A percentile compares a stretch with the other conserved stretches of the same genome.
Conservation (phyloP, 1,140 invertebrate species). For the Bathynomus jamesi region DNA sequence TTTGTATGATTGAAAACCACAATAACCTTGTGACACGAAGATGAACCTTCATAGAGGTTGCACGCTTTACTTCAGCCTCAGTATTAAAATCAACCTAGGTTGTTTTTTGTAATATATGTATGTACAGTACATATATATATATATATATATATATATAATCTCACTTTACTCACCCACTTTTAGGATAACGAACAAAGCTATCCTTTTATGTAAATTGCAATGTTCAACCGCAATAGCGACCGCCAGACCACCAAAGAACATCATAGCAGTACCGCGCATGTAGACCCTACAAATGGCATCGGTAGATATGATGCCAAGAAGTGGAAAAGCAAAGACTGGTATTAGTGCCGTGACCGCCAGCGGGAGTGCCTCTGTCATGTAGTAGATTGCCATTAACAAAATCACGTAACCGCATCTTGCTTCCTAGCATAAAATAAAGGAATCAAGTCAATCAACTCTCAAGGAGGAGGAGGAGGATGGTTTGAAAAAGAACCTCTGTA, state of each 20-base stretch:
- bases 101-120: no score
- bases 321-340: conserved; percentile 71
- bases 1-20: no score
- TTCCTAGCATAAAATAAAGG: conserved; percentile 36
- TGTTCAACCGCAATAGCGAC: conserved; percentile 78
- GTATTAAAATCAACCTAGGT: no score
- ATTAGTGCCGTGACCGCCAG: conserved; percentile 71
- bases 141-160: no score
- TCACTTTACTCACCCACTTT: conserved; percentile 1
- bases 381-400: conserved; percentile 71
- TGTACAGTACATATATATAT: no score
- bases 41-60: no score
- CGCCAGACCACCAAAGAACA: conserved; percentile 62
- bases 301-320: conserved; percentile 48
- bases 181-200: conserved; percentile 53
- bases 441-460: no score
- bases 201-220: conserved; percentile 69
- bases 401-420: conserved; percentile 63
- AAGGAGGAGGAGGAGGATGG: no score
- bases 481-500: no score
- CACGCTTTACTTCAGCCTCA: no score
- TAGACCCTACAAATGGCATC: conserved; percentile 59
- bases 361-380: conserved; percentile 73
- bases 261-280: conserved; percentile 78
- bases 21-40: no score